Evolutionary conservation across 2,113 vertebrate species (phyloP), one percentile per base, ranked within the genome.

Genomic region (Polypterus bichir): DNA sequence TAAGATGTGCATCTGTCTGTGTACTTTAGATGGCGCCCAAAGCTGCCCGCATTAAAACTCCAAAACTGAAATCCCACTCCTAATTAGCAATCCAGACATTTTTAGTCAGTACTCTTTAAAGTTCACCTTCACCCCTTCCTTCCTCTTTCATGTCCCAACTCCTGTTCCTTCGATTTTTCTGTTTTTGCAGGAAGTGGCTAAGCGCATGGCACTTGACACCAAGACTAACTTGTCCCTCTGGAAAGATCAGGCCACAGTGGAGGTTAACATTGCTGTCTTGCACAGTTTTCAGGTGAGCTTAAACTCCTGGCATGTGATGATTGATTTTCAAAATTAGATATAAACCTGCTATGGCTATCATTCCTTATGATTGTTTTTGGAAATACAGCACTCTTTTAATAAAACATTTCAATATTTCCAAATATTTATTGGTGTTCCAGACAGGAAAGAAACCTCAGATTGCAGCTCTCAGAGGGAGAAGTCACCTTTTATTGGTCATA

Each of bases 281-380:
- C 63, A 64, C 48, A 64, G 63, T 46, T 64, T 9, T n/a, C 63
- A 62, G 63, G 63, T 64, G 10, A 9, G 10, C 6, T 1, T 6
- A n/a, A 9, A 47, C 3, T 1, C 8, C 11, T 7, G n/a, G 9
- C 1, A 45, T 6, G 10, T 27, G 6, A 6, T 1, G 9, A 9
- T n/a, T 47, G 47, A 48, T 3, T 8, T 55, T 10, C 9, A 7
- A 54, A 9, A 5, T 9, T 4, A 7, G 3, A 54, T 5, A 57
- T 11, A 27, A 45, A 2, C 3, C 6, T 5, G 27, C 6, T 44
- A 44, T 7, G 27, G 27, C n/a, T 57, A 27, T 4, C 9, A 7
- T 44, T 27, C 46, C 11, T 57, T 7, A 57, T 57, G 4, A 1
- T 44, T 6, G 10, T 3, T 45, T 57, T 4, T 4, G 2, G 56